These are phyloP conservation scores for Keiferia lycopersicella DNA, from an alignment of 2,888 invertebrate species.

Conservation along the genomic window DNA sequence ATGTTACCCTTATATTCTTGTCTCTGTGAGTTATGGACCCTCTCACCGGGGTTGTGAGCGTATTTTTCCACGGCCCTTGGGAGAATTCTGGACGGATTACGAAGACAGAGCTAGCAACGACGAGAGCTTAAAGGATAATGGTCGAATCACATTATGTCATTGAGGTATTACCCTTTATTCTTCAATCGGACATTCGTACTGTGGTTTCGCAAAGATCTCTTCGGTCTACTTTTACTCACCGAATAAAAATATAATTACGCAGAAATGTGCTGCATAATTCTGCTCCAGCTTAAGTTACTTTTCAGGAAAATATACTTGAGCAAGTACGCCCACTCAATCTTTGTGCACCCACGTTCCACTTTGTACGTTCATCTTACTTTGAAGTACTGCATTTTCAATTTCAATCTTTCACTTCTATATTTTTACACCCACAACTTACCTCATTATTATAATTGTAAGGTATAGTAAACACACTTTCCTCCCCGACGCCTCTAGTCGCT, in stretches of 20 bases:
- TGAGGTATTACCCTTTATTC: constrained; percentile 30
- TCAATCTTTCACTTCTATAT: no score
- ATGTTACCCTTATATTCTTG: constrained; percentile 60
- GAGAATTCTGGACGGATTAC: constrained; percentile 46
- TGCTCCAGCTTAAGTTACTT: no score
- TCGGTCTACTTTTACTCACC: neutral
- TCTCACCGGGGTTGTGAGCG: constrained; percentile 52
- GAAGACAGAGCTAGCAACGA: constrained; percentile 48
- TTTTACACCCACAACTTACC: neutral
- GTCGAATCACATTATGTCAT: constrained; percentile 45
- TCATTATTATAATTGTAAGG: neutral
- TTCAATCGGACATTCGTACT: constrained; percentile 18
- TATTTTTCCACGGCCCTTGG: constrained; percentile 47
- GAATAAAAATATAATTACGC: no score
- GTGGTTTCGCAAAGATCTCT: neutral
- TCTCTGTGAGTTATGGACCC: constrained; percentile 67
- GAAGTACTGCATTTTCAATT: no score
- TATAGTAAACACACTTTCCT: constrained; percentile 1
- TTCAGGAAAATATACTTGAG: no score
- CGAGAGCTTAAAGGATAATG: constrained; percentile 54
- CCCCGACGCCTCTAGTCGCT: constrained; percentile 31
- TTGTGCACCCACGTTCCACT: no score
- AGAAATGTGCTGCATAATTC: no score
- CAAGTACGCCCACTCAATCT: no score
- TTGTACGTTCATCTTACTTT: no score